Percentiles rank a stretch among this genome's conserved stretches.
Conservation (phyloP, 2,797 vertebrate species). For the Poecile montanus region DNA sequence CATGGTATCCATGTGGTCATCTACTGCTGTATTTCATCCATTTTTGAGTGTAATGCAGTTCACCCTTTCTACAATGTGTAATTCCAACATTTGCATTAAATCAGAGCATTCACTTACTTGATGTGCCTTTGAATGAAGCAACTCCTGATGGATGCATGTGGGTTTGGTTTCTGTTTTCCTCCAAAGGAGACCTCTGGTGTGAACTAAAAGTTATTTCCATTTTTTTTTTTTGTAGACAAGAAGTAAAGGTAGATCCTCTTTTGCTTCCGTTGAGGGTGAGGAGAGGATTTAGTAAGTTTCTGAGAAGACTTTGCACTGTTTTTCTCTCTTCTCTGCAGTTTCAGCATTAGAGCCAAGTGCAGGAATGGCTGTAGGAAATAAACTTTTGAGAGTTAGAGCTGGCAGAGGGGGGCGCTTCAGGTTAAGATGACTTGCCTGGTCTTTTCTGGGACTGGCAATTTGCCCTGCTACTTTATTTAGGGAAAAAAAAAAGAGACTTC, state of each 20-base stretch:
- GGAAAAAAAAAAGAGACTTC: background rate
- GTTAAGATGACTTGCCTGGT: background rate
- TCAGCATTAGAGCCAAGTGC: background rate
- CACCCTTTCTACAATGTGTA: background rate
- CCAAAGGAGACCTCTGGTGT: background rate
- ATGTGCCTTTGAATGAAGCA: background rate
- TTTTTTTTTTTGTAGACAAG: background rate
- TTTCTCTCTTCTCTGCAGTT: background rate
- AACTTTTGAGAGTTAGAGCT: background rate
- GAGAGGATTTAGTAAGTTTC: background rate
- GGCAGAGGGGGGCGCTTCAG: constrained; percentile 41
- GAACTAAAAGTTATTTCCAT: background rate
- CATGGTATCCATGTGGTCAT: background rate
- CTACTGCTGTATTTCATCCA: background rate
- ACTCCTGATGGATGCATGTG: background rate
- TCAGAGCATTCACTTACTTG: background rate
- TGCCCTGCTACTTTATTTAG: background rate
- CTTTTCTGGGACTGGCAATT: background rate
- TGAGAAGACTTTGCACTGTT: background rate
- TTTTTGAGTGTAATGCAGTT: background rate
- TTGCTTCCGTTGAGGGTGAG: background rate
- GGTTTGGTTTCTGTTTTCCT: background rate
- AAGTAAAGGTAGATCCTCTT: background rate
- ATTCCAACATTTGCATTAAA: background rate
- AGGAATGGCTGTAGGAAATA: background rate